Percentiles rank a stretch among this genome's conserved stretches.
These are phyloP conservation scores for Epistrophe grossulariae DNA, from an alignment of 2,888 invertebrate genomes.

Conservation along the genomic window DNA sequence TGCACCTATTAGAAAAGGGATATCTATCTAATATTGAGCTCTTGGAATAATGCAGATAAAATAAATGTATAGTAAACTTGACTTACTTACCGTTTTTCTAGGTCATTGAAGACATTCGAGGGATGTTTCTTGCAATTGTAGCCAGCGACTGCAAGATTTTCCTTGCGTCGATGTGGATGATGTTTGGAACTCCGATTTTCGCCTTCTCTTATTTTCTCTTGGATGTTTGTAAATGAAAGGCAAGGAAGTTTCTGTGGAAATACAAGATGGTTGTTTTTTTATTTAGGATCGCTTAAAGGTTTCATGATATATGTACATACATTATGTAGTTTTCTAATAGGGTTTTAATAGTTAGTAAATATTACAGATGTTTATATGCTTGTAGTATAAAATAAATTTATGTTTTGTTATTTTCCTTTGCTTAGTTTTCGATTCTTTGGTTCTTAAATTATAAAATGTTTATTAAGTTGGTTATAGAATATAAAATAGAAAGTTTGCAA, in stretches of 20 bases:
- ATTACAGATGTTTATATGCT: too few species aligned
- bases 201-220: conserved; percentile 80
- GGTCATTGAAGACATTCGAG: conserved; percentile 64
- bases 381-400: too few species aligned
- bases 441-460: too few species aligned
- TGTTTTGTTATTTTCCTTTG: too few species aligned
- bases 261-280: neutral
- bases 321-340: neutral
- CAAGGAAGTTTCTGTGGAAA: conserved; percentile 81
- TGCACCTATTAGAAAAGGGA: conserved; percentile 4
- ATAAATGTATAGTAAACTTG: conserved; percentile 37
- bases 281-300: too few species aligned
- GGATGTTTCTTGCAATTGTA: conserved; percentile 75
- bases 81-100: conserved; percentile 73
- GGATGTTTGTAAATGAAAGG: conserved; percentile 80
- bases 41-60: conserved; percentile 28
- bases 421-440: too few species aligned
- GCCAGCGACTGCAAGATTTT: conserved; percentile 78
- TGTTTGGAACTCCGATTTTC: conserved; percentile 79
- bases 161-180: conserved; percentile 69
- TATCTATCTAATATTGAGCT: neutral
- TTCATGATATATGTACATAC: too few species aligned
- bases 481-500: too few species aligned
- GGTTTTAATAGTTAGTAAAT: too few species aligned
- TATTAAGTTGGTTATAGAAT: too few species aligned